Base-by-base conservation (phyloP, 2,113 vertebrate genomes). In the Ochotona curzoniae region DNA sequence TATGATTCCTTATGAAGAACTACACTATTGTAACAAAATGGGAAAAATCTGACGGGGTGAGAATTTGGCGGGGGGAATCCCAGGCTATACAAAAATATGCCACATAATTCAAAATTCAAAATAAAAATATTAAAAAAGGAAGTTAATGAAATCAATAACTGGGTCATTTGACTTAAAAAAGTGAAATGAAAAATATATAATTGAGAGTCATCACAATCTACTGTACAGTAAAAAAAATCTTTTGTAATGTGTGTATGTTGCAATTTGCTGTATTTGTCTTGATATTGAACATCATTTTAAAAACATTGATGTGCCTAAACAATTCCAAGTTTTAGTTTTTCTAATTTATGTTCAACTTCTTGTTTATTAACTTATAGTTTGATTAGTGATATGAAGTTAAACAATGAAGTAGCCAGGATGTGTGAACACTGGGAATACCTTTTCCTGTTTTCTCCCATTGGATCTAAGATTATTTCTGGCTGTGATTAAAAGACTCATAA, bases 241-340 rank as follows among this genome's bases (percentile, higher is more conserved):
- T 89, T 61, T 21, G 1, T 76, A 89, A 78, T 38, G 57, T 83
- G 4, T 47, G n/a, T 69, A 12, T 30, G 47, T 76, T 69, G 12
- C 47, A 75, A 20, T 69, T n/a, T 30, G 54, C 30, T 89, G 8
- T 54, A 44, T 87, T 83, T 70, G 71, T 79, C 84, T 84, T 83
- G 54, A 47, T 49, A n/a, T 87, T 20, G n/a, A 47, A 32, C 9
- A 66, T 26, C 67, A 23, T 91, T 64, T 85, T 84, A 57, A 84
- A 67, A 70, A 66, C 60, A n/a, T 69, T 90, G n/a, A 84, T 95
- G n/a, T 38, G 15, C 32, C 73, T 73, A 70, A 83, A 66, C 11
- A 66, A 71, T 79, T 69, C 15, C 21, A 73, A 78, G 28, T 25
- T 87, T 69, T 79, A 84, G 20, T 80, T 90, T 49, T 86, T 89